Evolutionary conservation across 2,888 invertebrate genomes (phyloP), one percentile per base, ranked within the genome.

Genomic region (Priocnemis perturbator): DNA sequence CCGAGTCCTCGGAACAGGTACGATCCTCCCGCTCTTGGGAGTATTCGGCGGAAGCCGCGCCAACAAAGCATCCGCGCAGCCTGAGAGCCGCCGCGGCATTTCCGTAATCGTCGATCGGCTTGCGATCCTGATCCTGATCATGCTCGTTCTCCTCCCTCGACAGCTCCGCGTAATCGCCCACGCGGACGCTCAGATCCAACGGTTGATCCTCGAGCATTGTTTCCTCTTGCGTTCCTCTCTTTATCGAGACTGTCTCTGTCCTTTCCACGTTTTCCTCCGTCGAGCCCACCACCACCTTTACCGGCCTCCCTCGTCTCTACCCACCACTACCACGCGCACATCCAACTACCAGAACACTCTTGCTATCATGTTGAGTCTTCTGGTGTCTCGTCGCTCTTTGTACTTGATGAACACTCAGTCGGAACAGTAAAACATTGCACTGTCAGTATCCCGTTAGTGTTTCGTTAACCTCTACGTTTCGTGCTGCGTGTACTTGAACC

Each of bases 1-100:
- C 96, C 70, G 95, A 95, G 85, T 95, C 95, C 57, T 94, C 95
- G 81, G 95, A 95, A 89, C 95, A 94, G 64, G 92, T 91, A 78
- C 91, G 91, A 61, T 90, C 87, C 72, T 87, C 89, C 73, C 87
- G 89, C 64, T 86, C 87, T 69, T 86, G 90, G 7, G 82, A 77
- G 75, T 86, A 89, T 81, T 83, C 89, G 81, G 75, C 87, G 71
- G 67, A 82, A 70, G 77, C 72, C 19, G 67, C 65, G 20, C 64
- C 68, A n/a, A 76, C 77, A 68, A 81, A 79, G 59, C 79, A 84
- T 67, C 76, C 83, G 50, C 76, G 81, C 60, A 83, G 77, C 88
- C 91, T 89, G 84, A 90, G 91, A 77, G 91, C 90, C 78, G 91
- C 88, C 44, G 91, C 91, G 83, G 91, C 79, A 50, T 78, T 81